phyloP scores from a whole-genome alignment of 1,140 invertebrate species.

The Conopomorpha cramerella region DNA sequence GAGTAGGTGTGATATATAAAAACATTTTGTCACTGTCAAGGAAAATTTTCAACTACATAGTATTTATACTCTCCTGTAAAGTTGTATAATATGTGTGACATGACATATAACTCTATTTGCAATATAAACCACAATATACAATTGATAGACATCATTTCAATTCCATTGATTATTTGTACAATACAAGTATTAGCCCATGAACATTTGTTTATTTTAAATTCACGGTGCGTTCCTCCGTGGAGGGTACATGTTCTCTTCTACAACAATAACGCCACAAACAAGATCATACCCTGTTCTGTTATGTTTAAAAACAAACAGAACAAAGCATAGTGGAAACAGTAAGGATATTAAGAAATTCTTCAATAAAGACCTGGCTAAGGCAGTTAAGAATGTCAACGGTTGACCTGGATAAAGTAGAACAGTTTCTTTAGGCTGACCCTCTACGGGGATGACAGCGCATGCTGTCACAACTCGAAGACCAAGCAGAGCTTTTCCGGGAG shows the following conservation, averaged over 20 bases:
- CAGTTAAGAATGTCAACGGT: constrained; percentile 65
- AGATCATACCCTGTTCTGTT: constrained; percentile 86
- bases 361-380: constrained; percentile 74
- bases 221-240: constrained; percentile 31
- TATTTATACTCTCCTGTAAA: no score
- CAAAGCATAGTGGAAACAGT: constrained; percentile 81
- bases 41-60: no score
- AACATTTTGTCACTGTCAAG: no score
- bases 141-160: no score
- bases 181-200: no score
- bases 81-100: no score
- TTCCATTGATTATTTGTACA: no score
- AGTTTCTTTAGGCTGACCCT: constrained; percentile 54
- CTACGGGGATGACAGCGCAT: constrained; percentile 64
- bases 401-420: constrained; percentile 69
- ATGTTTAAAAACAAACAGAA: constrained; percentile 78
- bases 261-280: constrained; percentile 81
- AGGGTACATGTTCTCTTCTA: constrained; percentile 68
- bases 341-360: constrained; percentile 86
- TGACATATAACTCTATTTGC: no score
- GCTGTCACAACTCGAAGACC: constrained; percentile 81
- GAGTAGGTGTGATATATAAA: no score
- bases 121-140: no score
- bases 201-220: no score
- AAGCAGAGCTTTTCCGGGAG: constrained; percentile 85